Conservation (phyloP, 2,113 vertebrate genomes). For the Eretmochelys imbricata region DNA sequence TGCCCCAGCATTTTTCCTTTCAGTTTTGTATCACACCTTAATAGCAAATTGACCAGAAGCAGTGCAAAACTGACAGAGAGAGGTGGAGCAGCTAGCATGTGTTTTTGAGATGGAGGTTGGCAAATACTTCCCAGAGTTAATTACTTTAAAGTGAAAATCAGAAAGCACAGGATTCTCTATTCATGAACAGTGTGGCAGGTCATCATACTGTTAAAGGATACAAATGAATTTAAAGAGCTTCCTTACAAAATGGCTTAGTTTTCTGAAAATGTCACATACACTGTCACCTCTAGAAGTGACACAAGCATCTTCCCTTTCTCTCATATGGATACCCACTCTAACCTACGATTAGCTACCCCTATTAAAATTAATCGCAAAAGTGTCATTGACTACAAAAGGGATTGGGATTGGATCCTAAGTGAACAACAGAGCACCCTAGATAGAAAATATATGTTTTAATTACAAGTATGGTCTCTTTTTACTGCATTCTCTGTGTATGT, state of each 20-base stretch:
- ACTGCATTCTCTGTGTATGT: background rate
- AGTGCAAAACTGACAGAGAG: background rate
- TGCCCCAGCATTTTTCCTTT: background rate
- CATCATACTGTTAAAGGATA: background rate
- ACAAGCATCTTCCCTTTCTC: background rate
- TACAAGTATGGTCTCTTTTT: background rate
- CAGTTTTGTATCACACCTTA: background rate
- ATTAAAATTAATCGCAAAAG: background rate
- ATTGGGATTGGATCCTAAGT: background rate
- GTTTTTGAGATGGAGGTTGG: background rate
- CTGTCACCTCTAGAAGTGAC: background rate
- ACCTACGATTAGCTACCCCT: background rate
- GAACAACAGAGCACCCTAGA: background rate
- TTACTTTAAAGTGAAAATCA: background rate
- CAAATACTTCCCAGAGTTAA: background rate
- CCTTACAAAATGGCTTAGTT: background rate
- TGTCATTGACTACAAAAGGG: background rate
- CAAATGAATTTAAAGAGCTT: background rate
- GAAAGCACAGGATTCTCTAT: background rate
- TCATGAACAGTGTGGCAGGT: background rate
- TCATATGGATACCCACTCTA: background rate
- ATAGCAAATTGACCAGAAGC: background rate
- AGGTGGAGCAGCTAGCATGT: background rate
- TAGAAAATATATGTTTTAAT: background rate
- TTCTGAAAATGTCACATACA: background rate